Conservation (phyloP, 2,797 vertebrate species). For the Myotis daubentonii region DNA sequence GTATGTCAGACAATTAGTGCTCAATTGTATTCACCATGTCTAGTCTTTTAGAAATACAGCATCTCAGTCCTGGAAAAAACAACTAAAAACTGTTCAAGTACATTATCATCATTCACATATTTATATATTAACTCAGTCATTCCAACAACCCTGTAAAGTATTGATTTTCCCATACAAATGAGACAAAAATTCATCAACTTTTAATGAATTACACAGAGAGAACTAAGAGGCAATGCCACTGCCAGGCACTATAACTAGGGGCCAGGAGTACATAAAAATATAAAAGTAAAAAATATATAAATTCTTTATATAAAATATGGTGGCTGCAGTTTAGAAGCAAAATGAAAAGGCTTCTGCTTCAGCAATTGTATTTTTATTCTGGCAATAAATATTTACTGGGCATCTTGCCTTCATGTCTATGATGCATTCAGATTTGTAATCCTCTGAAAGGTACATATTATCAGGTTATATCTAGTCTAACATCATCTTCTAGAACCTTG, state of each 20-base stretch:
- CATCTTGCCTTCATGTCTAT: background rate
- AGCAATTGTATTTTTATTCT: background rate
- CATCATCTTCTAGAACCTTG: background rate
- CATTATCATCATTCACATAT: background rate
- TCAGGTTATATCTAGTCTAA: background rate
- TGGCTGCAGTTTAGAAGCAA: background rate
- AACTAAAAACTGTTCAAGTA: background rate
- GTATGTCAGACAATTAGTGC: background rate
- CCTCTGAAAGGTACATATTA: background rate
- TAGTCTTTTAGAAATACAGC: slow-evolving; percentile 13
- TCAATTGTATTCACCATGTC: background rate
- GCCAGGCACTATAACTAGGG: background rate
- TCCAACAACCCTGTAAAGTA: background rate
- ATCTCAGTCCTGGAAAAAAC: background rate
- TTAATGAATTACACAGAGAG: background rate
- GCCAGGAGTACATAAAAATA: background rate
- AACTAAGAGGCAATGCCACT: background rate
- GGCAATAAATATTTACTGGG: slow-evolving; percentile 10
- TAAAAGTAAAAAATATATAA: background rate
- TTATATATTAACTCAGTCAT: background rate
- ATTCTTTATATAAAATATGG: background rate
- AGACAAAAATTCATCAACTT: background rate
- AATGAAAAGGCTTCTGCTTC: background rate
- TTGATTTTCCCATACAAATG: background rate
- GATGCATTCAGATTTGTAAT: background rate